Evolutionary conservation across 2,888 invertebrate species (phyloP), one percentile per base, ranked within the genome.

Genomic region (Aphodius granarius): DNA sequence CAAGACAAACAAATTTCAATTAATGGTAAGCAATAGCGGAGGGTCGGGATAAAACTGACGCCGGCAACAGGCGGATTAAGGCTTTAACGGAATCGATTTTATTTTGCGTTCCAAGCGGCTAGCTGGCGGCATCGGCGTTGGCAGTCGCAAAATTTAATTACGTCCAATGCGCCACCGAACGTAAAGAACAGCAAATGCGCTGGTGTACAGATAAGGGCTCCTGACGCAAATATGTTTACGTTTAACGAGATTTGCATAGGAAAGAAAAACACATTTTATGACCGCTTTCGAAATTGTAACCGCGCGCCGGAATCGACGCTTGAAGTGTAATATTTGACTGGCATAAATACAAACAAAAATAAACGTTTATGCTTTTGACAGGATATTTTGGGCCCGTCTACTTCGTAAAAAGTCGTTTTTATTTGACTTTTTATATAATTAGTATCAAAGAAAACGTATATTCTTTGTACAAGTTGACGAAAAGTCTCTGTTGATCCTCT

Each of bases 241-340:
- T 43, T 43, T 43, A 43, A 13, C 13, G 6, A 43, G 43, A 43
- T 43, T 43, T 13, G 43, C 43, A 6, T 43, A 43, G 13, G 13
- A 43, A 43, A 43, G 6, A 43, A n/a, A n/a, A n/a, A n/a, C n/a
- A 43, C 43, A 43, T 43, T 13, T 9, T 6, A 43, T 43, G 43
- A 43, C 13, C 9, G 43, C 43, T 43, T 43, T 43, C 13, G 13
- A 43, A 43, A 1, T 6, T 43, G 13, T 43, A 43, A 2, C 43
- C 63, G 72, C 63, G 70, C n/a, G 19, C 16, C 16, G 19, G 20
- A 19, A 23, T 72, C 63, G 17, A n/a, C n/a, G 80, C 77, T 78
- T 78, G 80, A 77, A 78, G 80, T 79, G 81, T 81, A 79, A 78
- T 75, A 77, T 77, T 78, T 76, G 6, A 43, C 43, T 3, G 3